A percentile compares a stretch with the other conserved stretches of the same genome.
These are phyloP conservation scores for Nephrotoma appendiculata DNA, from an alignment of 2,888 invertebrate species.

Conservation along the genomic window DNA sequence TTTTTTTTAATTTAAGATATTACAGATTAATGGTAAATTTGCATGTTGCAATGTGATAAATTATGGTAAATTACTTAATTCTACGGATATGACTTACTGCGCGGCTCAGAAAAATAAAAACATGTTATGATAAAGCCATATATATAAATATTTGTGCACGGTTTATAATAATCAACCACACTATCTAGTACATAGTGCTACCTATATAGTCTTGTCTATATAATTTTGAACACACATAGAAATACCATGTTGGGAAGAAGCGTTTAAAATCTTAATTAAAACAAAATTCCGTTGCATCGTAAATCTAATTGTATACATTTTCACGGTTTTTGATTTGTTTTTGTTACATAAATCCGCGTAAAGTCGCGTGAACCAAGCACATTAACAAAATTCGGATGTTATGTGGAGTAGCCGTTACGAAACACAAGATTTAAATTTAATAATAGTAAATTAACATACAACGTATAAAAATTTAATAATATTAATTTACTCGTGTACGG, in stretches of 20 bases:
- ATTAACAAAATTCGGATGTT: too few species aligned
- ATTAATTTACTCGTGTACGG: background rate
- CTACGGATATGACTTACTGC: background rate
- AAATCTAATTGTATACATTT: background rate
- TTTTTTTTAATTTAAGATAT: background rate
- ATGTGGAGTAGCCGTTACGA: too few species aligned
- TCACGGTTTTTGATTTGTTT: background rate
- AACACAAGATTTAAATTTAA: too few species aligned
- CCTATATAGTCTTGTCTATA: background rate
- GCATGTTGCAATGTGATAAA: background rate
- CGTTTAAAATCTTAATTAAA: background rate
- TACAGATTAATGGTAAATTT: background rate
- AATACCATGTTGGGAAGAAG: background rate
- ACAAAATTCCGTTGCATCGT: background rate
- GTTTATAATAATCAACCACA: background rate
- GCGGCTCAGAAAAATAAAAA: background rate
- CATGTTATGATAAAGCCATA: background rate
- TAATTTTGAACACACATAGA: background rate
- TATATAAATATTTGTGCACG: background rate
- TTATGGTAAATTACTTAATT: background rate
- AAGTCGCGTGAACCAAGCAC: background rate
- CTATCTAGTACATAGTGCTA: background rate
- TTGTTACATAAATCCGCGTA: background rate
- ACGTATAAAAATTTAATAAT: too few species aligned
- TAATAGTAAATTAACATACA: too few species aligned